phyloP scores from a whole-genome alignment of 1,140 invertebrate genomes.

The Pseudomyrmex dendroicus region DNA sequence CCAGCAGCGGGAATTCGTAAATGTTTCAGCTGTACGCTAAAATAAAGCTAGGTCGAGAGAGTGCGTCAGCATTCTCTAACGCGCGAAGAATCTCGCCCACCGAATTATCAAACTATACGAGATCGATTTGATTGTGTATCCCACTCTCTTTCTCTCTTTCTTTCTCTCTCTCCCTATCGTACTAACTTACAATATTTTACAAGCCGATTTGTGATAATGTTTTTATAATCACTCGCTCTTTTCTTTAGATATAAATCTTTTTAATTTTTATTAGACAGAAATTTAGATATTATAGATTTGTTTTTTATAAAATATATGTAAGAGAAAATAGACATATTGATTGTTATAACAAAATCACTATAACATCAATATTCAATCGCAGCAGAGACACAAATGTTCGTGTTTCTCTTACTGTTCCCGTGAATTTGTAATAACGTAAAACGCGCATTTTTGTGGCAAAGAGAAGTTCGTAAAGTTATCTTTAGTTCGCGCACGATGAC shows the following conservation, averaged over 20 bases:
- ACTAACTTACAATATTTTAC: not conserved
- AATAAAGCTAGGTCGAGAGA: constrained; percentile 65
- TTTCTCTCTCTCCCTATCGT: too few relatives aligned
- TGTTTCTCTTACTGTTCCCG: not conserved
- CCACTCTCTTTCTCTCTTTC: too few relatives aligned
- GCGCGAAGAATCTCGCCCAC: constrained; percentile 23
- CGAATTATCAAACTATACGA: constrained; percentile 61
- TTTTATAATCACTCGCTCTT: too few relatives aligned
- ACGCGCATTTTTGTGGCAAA: not conserved
- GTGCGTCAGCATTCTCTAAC: constrained; percentile 48
- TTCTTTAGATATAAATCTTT: too few relatives aligned
- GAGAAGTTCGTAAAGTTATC: not conserved
- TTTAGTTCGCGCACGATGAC: not conserved
- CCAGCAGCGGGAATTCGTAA: constrained; percentile 68
- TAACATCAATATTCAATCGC: too few relatives aligned
- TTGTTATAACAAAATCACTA: too few relatives aligned
- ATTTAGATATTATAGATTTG: too few relatives aligned
- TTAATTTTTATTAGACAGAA: too few relatives aligned
- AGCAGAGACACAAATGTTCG: not conserved
- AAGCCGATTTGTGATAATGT: not conserved
- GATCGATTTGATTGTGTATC: constrained; percentile 3
- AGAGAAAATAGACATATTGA: too few relatives aligned
- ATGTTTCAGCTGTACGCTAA: constrained; percentile 70
- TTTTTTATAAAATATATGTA: too few relatives aligned
- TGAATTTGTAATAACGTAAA: not conserved